Base-by-base conservation (phyloP, 1,140 invertebrate genomes). In the Mycetomoellerius zeteki region DNA sequence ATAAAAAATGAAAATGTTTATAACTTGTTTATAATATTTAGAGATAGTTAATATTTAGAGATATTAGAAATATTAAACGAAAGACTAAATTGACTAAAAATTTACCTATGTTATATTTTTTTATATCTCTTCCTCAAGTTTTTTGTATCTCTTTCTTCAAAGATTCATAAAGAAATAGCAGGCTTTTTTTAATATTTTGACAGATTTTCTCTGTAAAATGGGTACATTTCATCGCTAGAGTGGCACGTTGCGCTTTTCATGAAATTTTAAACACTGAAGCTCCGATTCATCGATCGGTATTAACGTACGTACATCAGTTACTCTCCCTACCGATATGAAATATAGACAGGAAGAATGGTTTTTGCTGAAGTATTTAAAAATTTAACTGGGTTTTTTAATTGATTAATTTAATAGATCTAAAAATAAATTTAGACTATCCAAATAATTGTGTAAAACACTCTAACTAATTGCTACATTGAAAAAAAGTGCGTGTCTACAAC, bases 191-290 rank as follows among this genome's bases (percentile, higher is more conserved):
- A 58, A 47, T 27, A 2, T 27, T 50, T 65, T 2, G 14, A 71
- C 33, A 37, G 16, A 50, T 73, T 84, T 19, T 43, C 24, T 58
- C 24, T 7, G 10, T 27, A 0, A 75, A 37, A 75, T 60, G 2
- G 43, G 50, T 60, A 14, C 24, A 10, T 73, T 73, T 72, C 37
- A 21, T 37, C 24, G 19, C 8, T 6, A 19, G 54, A 81, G 24
- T 67, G 47, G 16, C 14, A 52, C 47, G 47, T 58, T 30, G n/a
- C 4, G 1, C 24, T 47, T 8, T 56, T 10, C 24, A 19, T 73
- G n/a, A 84, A 84, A 37, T 60, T 73, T 75, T 75, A 60, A 84
- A 14, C 14, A 27, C 14, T 0, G 10, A 81, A 37, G 27, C 2
- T 14, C 4, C 24, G 7, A 2, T 47, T 62, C 47, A 75, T 84